Evolutionary conservation across 2,113 vertebrate species (phyloP), one percentile per base, ranked within the genome.

Genomic region (Gallinago undulata): DNA sequence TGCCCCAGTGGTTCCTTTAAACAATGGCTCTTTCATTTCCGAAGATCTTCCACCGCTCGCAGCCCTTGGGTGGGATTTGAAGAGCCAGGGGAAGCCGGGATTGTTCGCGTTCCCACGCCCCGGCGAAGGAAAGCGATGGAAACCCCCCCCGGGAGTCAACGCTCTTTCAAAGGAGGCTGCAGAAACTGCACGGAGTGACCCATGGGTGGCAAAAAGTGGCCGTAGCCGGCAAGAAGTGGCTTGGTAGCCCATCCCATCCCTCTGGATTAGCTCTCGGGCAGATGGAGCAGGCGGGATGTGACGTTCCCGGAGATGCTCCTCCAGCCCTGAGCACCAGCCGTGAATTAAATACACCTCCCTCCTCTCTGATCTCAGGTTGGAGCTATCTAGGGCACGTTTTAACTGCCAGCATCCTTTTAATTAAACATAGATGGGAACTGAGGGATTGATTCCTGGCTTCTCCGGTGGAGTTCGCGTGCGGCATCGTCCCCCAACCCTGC

Each of bases 31-130:
- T 77, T 84, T 84, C 84, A 93, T 70, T 89, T 60, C 81, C 3
- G 1, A 14, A 16, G 3, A 12, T 50, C 84, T 75, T 39, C 78
- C 68, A 45, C 55, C 80, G 1, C 0, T 2, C 4, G 4, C 56
- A 39, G 50, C 39, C 51, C 68, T 62, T 39, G 5, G 0, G 9
- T 13, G 78, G 35, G 43, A 4, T 17, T 25, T 10, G 41, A 43
- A 21, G 51, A 3, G 37, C 5, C 0, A 14, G 28, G 59, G 68
- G 39, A 56, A 11, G n/a, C 19, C 0, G 1, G 50, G 41, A 10
- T 53, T 12, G 63, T 30, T 87, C 7, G 2, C 3, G 17, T 82
- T 78, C 88, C 90, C 87, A 67, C 5, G 0, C 7, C 72, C 72
- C 35, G 31, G 68, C 19, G 3, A 5, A 23, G 63, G 64, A 43